Conservation (phyloP, 1,140 invertebrate species). For the Drosophila equinoxialis region DNA sequence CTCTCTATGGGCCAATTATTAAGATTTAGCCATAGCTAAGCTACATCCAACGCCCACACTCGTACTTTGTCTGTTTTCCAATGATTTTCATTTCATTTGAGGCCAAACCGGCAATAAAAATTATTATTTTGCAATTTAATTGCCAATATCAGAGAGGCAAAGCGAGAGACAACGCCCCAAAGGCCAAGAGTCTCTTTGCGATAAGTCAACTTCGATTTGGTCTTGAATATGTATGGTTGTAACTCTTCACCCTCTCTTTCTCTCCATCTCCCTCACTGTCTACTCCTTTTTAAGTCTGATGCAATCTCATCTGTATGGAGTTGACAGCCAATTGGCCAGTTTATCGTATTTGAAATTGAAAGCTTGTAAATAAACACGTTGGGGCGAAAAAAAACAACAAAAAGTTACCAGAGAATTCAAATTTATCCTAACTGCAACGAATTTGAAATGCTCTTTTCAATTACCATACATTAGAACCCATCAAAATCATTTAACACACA, state of each 20-base stretch:
- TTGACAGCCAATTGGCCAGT: constrained; percentile 48
- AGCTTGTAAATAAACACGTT: constrained; percentile 67
- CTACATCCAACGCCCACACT: constrained; percentile 25
- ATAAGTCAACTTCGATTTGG: constrained; percentile 71
- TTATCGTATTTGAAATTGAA: constrained; percentile 78
- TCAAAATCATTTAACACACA: too few relatives aligned
- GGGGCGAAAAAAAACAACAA: constrained; percentile 63
- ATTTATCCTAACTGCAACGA: constrained; percentile 55
- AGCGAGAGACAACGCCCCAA: constrained; percentile 47
- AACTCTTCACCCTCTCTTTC: constrained; percentile 18
- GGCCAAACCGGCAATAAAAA: constrained; percentile 65
- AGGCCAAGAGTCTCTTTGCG: constrained; percentile 55
- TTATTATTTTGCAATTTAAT: constrained; percentile 80
- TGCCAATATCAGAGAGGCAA: constrained; percentile 33
- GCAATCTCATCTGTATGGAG: constrained; percentile 64
- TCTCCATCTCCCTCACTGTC: background rate
- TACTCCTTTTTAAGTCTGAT: constrained; percentile 45
- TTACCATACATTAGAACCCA: background rate
- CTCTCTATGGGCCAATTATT: constrained; percentile 59
- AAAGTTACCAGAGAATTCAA: constrained; percentile 57
- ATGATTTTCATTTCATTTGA: constrained; percentile 77
- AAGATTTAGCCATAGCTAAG: constrained; percentile 63
- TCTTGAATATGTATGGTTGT: constrained; percentile 65
- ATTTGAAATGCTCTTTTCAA: background rate
- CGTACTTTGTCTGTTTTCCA: constrained; percentile 31